Conservation (phyloP, 2,888 invertebrate species). For the Cotesia congregata region DNA sequence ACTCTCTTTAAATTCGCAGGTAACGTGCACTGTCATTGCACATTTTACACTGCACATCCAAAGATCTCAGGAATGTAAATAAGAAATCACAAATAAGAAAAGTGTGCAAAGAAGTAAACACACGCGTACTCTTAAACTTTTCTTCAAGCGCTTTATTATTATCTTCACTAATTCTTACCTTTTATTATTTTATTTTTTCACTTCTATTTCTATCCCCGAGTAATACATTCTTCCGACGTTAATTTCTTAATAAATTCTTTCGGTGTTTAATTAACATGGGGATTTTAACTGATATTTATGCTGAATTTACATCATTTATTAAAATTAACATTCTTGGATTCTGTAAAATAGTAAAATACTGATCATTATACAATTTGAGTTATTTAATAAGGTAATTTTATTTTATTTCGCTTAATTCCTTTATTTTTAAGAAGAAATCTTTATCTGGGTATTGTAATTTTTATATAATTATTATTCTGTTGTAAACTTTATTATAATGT, state of each 20-base stretch:
- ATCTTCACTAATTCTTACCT: not conserved
- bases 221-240: not conserved
- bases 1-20: not conserved
- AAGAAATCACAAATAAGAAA: not conserved
- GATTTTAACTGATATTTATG: no score
- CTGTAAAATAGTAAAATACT: not conserved
- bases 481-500: no score
- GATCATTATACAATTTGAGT: not conserved
- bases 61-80: slow-evolving; percentile 14
- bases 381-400: slow-evolving; percentile 15
- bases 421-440: no score
- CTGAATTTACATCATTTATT: no score
- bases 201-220: not conserved
- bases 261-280: not conserved
- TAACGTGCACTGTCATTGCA: not conserved
- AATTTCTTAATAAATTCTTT: slow-evolving; percentile 4
- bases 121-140: not conserved
- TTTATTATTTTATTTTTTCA: not conserved
- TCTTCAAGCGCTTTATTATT: not conserved
- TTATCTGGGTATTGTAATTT: no score
- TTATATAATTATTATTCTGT: no score
- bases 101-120: not conserved
- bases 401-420: no score
- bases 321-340: not conserved
- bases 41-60: slow-evolving; percentile 2